Evolutionary conservation across 2,888 invertebrate genomes (phyloP), one percentile per base, ranked within the genome.

Genomic region (Leucophenga montana): DNA sequence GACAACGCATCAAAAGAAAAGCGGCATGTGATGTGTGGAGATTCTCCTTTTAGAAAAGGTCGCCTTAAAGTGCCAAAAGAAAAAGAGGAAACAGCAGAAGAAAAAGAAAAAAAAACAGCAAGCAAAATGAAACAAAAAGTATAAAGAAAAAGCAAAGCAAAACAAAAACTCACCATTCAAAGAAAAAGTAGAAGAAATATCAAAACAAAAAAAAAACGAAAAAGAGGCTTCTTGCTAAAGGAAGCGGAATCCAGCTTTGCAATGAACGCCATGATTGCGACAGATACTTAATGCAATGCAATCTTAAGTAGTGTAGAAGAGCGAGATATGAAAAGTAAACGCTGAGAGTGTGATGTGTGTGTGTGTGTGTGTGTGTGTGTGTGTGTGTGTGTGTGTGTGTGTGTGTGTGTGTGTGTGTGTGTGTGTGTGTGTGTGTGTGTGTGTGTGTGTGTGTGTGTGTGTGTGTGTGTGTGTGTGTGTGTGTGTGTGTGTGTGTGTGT

Each of bases 1-100:
- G 39, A 39, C 50, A 50, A 50, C 50, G 18, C 50, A 50, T 50
- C 18, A 50, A 50, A 50, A 13, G 16, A 50, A 50, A 50, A 50
- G 50, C n/a, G n/a, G 18, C 50, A 50, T 6, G 18, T n/a, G 16
- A 5, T 3, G 50, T 6, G 18, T n/a, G 16, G 6, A n/a, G 50
- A 50, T n/a, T n/a, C n/a, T n/a, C 16, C 1, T 4, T 18, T 18
- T 18, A 50, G 50, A 18, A 50, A n/a, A 18, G 50, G 50, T 18
- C 18, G 50, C 16, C 50, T 50, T 14, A 6, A 50, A 50, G 14
- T 50, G 50, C 8, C 1, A 50, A 6, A 50, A 50, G n/a, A 50
- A 50, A 50, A 50, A 50, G n/a, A 50, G 16, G 6, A n/a, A 50
- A 50, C 6, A 50, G 50, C 6, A 16, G 3, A 13, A 48, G 16